Evolutionary conservation across 2,113 vertebrate genomes (phyloP).

Genomic region (Calyptommatus sinebrachiatus): DNA sequence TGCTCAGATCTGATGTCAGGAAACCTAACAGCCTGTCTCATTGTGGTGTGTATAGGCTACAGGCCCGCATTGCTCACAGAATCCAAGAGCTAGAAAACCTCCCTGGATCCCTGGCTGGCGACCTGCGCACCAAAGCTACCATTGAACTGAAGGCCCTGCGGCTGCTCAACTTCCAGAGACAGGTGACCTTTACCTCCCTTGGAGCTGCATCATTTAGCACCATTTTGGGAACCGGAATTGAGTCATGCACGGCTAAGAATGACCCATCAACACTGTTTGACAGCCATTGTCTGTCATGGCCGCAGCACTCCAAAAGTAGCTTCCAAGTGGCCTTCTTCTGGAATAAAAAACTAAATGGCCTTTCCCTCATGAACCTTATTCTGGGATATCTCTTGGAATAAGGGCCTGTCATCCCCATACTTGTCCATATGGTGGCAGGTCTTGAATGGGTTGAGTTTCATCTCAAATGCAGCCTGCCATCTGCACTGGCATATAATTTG

Average conservation of each 20-base stretch:
- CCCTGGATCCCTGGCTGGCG: constrained; percentile 89
- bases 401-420: no score
- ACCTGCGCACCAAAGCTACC: constrained; percentile 94
- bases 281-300: no score
- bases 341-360: no score
- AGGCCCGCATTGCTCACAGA: constrained; percentile 92
- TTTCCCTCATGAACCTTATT: no score
- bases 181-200: constrained; percentile 67
- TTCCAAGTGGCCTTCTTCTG: no score
- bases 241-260: background rate
- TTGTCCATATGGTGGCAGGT: no score
- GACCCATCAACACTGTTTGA: no score
- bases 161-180: constrained; percentile 95
- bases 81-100: constrained; percentile 97
- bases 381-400: no score
- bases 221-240: background rate
- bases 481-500: no score
- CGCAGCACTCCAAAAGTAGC: no score
- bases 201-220: background rate
- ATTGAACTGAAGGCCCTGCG: constrained; percentile 96
- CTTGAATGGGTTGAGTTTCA: no score
- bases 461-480: no score
- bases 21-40: background rate
- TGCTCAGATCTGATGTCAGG: background rate
- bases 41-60: constrained; percentile 70